Conservation (phyloP, 2,797 vertebrate species). For the Cryptoprocta ferox region DNA sequence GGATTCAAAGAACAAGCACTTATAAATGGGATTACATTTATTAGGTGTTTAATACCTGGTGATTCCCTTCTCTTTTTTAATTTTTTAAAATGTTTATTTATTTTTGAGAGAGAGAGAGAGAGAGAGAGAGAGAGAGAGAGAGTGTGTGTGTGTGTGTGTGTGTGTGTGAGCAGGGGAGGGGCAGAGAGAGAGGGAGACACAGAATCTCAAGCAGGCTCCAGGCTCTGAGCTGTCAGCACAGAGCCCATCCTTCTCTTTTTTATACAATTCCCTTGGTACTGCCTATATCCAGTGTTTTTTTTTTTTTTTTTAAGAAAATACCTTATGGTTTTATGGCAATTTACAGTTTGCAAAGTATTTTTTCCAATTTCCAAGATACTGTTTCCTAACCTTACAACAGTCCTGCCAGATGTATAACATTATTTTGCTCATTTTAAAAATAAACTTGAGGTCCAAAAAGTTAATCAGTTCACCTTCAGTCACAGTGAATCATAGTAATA, state of each 20-base stretch:
- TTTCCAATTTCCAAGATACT: neutral
- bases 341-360: conserved; percentile 21
- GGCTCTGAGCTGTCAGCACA: too few relatives aligned
- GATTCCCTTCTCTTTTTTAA: neutral
- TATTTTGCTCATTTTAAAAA: neutral
- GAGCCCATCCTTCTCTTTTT: neutral
- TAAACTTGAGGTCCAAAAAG: neutral
- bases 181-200: too few relatives aligned
- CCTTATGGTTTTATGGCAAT: neutral
- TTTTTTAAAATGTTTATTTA: too few relatives aligned
- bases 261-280: neutral
- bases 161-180: too few relatives aligned
- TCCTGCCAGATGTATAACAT: neutral
- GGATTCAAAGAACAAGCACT: neutral
- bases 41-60: neutral
- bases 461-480: neutral
- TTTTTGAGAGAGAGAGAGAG: too few relatives aligned
- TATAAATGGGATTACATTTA: neutral
- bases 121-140: too few relatives aligned
- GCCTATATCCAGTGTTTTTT: neutral
- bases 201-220: too few relatives aligned
- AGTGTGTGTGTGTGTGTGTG: too few relatives aligned
- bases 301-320: neutral
- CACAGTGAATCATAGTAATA: neutral
- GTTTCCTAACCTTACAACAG: neutral